phyloP scores from a whole-genome alignment of 92 coral and sea anemone genomes.

The Palythoa grandiflora region DNA sequence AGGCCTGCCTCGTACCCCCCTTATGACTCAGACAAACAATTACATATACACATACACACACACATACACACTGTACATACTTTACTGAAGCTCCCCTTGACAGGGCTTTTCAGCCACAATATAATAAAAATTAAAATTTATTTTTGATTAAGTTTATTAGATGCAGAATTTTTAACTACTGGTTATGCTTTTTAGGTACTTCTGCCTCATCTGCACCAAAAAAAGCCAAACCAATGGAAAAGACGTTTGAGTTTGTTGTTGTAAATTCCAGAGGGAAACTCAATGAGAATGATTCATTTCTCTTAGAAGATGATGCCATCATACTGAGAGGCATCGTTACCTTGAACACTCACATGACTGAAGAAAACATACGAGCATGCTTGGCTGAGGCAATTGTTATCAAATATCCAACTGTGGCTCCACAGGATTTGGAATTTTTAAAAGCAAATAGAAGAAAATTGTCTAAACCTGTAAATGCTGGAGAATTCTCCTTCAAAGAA shows the following conservation, averaged over 20 bases:
- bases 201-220: constrained; percentile 38
- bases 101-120: constrained; percentile 10
- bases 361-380: constrained; percentile 41
- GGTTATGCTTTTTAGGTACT: constrained; percentile 36
- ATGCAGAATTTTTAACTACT: constrained; percentile 19
- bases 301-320: constrained; percentile 40
- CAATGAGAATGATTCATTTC: constrained; percentile 22
- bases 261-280: constrained; percentile 34
- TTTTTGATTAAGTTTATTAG: constrained; percentile 37
- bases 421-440: constrained; percentile 40
- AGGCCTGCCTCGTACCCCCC: constrained; percentile 13
- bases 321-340: constrained; percentile 46
- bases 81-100: constrained; percentile 1
- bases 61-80: neutral
- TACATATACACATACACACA: neutral
- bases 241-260: constrained; percentile 39
- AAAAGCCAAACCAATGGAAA: constrained; percentile 42
- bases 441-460: constrained; percentile 30
- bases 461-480: constrained; percentile 43
- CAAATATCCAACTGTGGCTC: constrained; percentile 42
- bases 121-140: constrained; percentile 17
- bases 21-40: neutral
- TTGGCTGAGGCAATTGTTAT: constrained; percentile 41
- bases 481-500: constrained; percentile 51
- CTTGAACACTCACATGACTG: constrained; percentile 42